Evolutionary conservation across 2,797 vertebrate genomes (phyloP), one percentile per base, ranked within the genome.

Genomic region (Muscicapa comitata): DNA sequence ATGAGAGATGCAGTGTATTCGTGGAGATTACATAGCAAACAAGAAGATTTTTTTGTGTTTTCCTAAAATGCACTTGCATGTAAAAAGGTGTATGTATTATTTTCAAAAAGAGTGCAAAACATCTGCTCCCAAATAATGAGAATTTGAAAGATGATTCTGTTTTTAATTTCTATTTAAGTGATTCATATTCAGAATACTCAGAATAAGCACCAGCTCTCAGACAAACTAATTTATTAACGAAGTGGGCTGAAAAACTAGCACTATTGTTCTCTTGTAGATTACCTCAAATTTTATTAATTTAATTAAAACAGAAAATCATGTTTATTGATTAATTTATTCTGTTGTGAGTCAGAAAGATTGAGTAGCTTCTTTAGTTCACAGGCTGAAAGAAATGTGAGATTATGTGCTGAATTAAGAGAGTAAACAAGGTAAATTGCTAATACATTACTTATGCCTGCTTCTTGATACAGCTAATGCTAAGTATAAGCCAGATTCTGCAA

Each of bases 241-340:
- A 94, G 51, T 38, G 14, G 76, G 47, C 48, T 93, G 79, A 89
- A 94, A 93, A 93, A 35, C 51, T 40, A 84, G 42, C 43, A 63
- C 48, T 68, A 35, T 78, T 88, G 68, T 83, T 97, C 94, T 94
- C 76, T 51, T 85, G 35, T 66, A 87, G 61, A 96, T 91, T 92
- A 90, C 65, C 83, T 51, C 53, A 38, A 90, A 80, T 90, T 94
- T 83, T 82, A 89, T 91, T 96, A 95, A 96, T 95, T 91, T 94
- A 96, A 97, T 97, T 96, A 97, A 97, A 92, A 87, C 50, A 75
- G 76, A 12, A 89, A 97, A 94, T 94, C 65, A 80, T 92, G 83
- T 85, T 94, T 95, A 93, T 58, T 95, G 90, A 97, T 95, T 97
- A 82, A 94, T 95, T 93, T 94, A 68, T 68, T 75, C 75, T 38